Percentiles rank a stretch among this genome's conserved stretches.
Evolutionary conservation across 30 jellyfish, hydroid and myxozoan species (phyloP).

Genomic region (Pseudorhiza aurosa): DNA sequence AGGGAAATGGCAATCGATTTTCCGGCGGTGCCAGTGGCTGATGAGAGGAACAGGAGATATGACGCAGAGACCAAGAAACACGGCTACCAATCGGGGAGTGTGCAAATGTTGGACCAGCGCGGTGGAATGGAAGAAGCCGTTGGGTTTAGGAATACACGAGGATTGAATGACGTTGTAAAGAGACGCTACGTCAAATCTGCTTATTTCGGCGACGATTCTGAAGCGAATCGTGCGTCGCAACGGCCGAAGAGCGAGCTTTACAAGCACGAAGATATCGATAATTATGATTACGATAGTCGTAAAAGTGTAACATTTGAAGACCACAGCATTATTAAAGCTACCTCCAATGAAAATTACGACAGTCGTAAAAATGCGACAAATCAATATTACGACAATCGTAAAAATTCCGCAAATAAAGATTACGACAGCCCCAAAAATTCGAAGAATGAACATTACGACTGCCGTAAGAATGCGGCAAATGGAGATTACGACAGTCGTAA

Average conservation of each 20-base stretch:
- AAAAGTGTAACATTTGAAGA: background rate
- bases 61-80: background rate
- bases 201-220: conserved; percentile 9
- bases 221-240: background rate
- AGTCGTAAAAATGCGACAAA: too few relatives aligned
- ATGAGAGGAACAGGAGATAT: background rate
- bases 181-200: conserved; percentile 36
- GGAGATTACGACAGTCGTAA: background rate
- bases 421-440: conserved; percentile 24
- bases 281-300: background rate
- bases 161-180: background rate
- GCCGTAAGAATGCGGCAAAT: too few relatives aligned
- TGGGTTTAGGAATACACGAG: background rate
- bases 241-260: conserved; percentile 42
- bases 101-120: background rate
- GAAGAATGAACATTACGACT: too few relatives aligned
- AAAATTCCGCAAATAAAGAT: background rate
- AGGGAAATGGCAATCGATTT: background rate
- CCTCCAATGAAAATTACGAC: too few relatives aligned
- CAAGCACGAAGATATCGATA: background rate
- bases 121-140: background rate
- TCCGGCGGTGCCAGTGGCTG: background rate
- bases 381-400: background rate
- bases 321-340: too few relatives aligned
- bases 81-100: background rate